Percentiles rank a stretch among this genome's conserved stretches.
These are phyloP conservation scores for Oryzias woworae DNA, from an alignment of 2,113 vertebrate species.

Conservation along the genomic window DNA sequence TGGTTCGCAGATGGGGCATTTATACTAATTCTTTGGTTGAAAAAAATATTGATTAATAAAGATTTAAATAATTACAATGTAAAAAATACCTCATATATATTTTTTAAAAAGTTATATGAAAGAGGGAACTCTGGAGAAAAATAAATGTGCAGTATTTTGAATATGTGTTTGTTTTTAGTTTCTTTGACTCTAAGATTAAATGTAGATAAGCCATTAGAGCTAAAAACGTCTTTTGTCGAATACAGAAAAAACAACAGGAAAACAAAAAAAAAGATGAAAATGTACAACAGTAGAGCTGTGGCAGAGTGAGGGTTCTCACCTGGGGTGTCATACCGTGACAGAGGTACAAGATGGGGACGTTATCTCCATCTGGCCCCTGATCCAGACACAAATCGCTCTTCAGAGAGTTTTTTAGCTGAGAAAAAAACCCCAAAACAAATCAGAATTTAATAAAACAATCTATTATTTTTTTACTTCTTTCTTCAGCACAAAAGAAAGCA, in stretches of 20 bases:
- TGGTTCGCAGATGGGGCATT: too few species aligned
- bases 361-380: constrained; percentile 96
- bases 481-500: not conserved
- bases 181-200: too few species aligned
- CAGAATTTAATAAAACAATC: not conserved
- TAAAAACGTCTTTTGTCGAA: not conserved
- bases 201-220: too few species aligned
- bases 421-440: constrained; percentile 15
- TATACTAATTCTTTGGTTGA: too few species aligned
- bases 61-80: too few species aligned
- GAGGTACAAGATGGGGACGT: constrained; percentile 94
- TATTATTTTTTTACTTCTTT: not conserved
- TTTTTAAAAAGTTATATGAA: too few species aligned
- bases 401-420: constrained; percentile 93
- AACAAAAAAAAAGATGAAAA: constrained; percentile 7
- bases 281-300: constrained; percentile 21
- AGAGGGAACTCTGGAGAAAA: not conserved
- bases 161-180: too few species aligned
- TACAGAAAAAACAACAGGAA: constrained; percentile 21
- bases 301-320: constrained; percentile 62
- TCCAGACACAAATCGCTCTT: constrained; percentile 96
- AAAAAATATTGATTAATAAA: too few species aligned
- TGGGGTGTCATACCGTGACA: constrained; percentile 98
- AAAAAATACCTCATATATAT: too few species aligned
- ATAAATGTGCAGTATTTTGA: not conserved